A percentile compares a stretch with the other conserved stretches of the same genome.
phyloP scores from a whole-genome alignment of 1,140 invertebrate genomes.

The Saccostrea echinata region DNA sequence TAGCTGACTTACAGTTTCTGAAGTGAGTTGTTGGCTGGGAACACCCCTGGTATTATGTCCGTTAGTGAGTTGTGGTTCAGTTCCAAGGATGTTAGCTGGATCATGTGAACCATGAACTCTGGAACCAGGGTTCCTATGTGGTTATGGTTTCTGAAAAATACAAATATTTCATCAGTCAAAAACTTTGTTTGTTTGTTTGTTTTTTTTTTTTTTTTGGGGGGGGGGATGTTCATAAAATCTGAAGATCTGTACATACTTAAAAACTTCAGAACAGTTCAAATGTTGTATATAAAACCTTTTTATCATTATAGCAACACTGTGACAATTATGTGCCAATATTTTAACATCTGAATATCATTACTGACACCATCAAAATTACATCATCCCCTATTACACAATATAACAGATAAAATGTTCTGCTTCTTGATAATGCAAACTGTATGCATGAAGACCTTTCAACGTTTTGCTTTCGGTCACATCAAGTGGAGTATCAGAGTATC shows the following conservation, averaged over 20 bases:
- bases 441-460: neutral
- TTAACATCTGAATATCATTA: conserved; percentile 12
- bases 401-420: neutral
- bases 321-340: neutral
- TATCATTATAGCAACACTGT: neutral
- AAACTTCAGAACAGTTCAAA: neutral
- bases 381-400: neutral
- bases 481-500: neutral
- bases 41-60: conserved; percentile 67
- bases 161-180: neutral
- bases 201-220: too few relatives aligned
- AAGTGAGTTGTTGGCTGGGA: conserved; percentile 64
- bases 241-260: too few relatives aligned
- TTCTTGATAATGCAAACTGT: neutral
- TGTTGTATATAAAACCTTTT: neutral
- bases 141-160: conserved; percentile 66
- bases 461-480: neutral
- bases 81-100: conserved; percentile 63
- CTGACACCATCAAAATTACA: neutral
- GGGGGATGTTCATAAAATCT: too few relatives aligned
- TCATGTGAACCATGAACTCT: conserved; percentile 58
- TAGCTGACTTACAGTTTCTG: conserved; percentile 68
- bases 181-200: neutral
- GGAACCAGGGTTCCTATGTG: conserved; percentile 61
- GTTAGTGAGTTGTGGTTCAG: conserved; percentile 68